Conservation (phyloP, 2,113 vertebrate genomes). For the Solea solea region DNA sequence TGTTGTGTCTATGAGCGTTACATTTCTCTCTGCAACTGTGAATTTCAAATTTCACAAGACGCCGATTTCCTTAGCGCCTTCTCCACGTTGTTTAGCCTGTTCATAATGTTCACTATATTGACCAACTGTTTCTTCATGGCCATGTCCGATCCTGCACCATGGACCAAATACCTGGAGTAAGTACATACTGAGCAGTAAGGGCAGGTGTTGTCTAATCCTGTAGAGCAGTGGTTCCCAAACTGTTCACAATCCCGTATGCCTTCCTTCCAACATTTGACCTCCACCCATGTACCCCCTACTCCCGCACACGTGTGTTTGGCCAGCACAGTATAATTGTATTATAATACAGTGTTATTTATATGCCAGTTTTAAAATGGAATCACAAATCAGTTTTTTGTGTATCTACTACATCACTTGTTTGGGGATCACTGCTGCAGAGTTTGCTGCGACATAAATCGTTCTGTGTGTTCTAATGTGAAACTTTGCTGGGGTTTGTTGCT, state of each 20-base stretch:
- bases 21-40: not conserved
- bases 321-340: too few species aligned
- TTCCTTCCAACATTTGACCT: too few species aligned
- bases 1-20: not conserved
- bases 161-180: conserved; percentile 99
- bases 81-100: conserved; percentile 92
- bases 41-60: not conserved
- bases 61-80: conserved; percentile 82
- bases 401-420: too few species aligned
- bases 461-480: conserved; percentile 65
- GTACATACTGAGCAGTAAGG: conserved; percentile 71
- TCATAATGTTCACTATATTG: conserved; percentile 99
- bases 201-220: conserved; percentile 18
- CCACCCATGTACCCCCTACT: too few species aligned
- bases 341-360: too few species aligned
- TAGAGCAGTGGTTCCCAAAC: too few species aligned
- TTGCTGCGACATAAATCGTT: conserved; percentile 10
- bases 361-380: too few species aligned
- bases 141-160: conserved; percentile 90
- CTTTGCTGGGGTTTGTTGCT: conserved; percentile 73
- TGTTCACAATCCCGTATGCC: too few species aligned
- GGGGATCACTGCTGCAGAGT: too few species aligned
- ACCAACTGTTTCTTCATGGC: conserved; percentile 99
- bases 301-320: not conserved
- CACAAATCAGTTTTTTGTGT: too few species aligned